These are phyloP conservation scores for Loripinus fragilis DNA, from an alignment of 2,888 invertebrate genomes.

Conservation along the genomic window DNA sequence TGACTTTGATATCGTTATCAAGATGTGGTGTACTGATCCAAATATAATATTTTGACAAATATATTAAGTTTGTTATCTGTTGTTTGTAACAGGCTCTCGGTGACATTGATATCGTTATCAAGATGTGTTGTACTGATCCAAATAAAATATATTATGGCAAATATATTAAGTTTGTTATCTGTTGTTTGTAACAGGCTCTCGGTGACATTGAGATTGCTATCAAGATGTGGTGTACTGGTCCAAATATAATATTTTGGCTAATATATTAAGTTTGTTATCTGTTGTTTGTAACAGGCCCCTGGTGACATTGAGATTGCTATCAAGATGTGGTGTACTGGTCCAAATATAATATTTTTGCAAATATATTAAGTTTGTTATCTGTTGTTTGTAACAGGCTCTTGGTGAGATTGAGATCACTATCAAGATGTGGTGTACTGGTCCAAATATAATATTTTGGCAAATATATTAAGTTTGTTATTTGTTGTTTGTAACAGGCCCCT, in stretches of 20 bases:
- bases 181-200: constrained; percentile 76
- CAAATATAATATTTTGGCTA: too few species aligned
- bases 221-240: constrained; percentile 82
- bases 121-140: constrained; percentile 80
- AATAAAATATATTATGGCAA: too few species aligned
- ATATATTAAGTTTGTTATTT: too few species aligned
- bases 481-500: constrained; percentile 76
- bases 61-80: too few species aligned
- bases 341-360: too few species aligned
- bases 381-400: constrained; percentile 76
- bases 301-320: constrained; percentile 84
- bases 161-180: too few species aligned
- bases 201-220: constrained; percentile 84
- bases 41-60: too few species aligned
- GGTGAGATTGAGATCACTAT: too few species aligned
- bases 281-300: constrained; percentile 76
- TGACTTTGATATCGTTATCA: constrained; percentile 84
- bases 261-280: too few species aligned
- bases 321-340: constrained; percentile 82
- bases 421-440: too few species aligned
- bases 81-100: constrained; percentile 78
- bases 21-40: constrained; percentile 82
- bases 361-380: too few species aligned
- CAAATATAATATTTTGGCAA: too few species aligned
- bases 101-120: constrained; percentile 84